phyloP scores from a whole-genome alignment of 1,140 invertebrate species.

The Acyrthosiphon pisum region DNA sequence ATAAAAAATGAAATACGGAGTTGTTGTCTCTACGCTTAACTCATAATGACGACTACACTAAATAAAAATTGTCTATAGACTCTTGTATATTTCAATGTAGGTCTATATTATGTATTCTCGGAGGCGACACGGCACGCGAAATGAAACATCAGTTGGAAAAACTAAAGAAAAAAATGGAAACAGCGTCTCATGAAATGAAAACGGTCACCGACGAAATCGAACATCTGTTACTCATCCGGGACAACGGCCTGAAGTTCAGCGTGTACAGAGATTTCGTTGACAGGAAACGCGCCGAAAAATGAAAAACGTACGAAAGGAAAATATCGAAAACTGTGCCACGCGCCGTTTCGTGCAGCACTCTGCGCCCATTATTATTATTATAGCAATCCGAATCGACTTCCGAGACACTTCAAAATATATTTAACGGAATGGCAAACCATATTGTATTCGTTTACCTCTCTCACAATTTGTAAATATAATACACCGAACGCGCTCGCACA shows the following conservation, averaged over 20 bases:
- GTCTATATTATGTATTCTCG: neutral
- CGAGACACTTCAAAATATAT: neutral
- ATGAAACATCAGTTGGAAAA: neutral
- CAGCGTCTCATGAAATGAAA: neutral
- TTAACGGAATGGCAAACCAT: neutral
- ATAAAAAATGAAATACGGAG: neutral
- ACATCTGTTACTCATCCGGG: conserved; percentile 30
- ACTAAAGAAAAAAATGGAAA: neutral
- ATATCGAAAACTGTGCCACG: neutral
- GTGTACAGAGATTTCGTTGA: neutral
- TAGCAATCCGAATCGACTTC: neutral
- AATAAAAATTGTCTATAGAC: neutral
- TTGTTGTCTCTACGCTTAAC: neutral
- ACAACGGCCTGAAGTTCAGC: neutral
- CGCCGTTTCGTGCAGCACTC: neutral
- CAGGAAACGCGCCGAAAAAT: neutral
- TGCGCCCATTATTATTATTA: neutral
- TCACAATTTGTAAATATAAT: neutral
- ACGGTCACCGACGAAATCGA: neutral
- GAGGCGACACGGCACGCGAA: fast-evolving
- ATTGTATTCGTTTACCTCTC: neutral
- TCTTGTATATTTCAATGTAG: neutral
- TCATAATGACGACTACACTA: neutral
- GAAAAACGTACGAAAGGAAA: neutral
- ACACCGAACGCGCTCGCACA: neutral